phyloP scores from a whole-genome alignment of 2,797 vertebrate species.

The Fratercula arctica region DNA sequence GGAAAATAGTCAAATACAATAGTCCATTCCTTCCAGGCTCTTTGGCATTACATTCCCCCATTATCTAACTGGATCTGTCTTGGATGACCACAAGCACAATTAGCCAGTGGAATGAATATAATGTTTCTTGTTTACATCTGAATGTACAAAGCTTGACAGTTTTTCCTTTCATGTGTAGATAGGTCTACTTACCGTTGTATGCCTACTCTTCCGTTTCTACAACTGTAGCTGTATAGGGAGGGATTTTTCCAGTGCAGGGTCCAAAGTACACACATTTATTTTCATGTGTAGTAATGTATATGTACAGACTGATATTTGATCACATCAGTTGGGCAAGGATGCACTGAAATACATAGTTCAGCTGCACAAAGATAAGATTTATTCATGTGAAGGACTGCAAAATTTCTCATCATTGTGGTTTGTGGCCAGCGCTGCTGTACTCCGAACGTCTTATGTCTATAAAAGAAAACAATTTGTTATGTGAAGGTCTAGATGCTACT shows the following conservation, averaged over 20 bases:
- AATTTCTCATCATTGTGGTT: background rate
- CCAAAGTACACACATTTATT: background rate
- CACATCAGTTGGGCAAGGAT: background rate
- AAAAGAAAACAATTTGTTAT: background rate
- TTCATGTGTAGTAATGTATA: background rate
- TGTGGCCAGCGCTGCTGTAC: background rate
- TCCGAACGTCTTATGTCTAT: background rate
- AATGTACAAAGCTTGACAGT: background rate
- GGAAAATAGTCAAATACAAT: conserved; percentile 76
- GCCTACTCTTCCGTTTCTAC: background rate
- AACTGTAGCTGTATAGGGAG: background rate
- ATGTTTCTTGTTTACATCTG: conserved; percentile 68
- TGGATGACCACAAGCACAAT: conserved; percentile 63
- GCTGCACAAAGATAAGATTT: background rate
- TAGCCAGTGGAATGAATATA: conserved; percentile 67
- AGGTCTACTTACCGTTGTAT: background rate
- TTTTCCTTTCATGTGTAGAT: background rate
- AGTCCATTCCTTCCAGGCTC: conserved; percentile 60
- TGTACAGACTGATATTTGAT: background rate
- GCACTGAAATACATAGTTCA: background rate
- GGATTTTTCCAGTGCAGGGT: background rate
- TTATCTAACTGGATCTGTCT: conserved; percentile 70
- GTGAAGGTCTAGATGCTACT: background rate
- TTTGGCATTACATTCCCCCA: conserved; percentile 51
- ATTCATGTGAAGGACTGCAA: background rate